Evolutionary conservation across 2,797 vertebrate genomes (phyloP), one percentile per base, ranked within the genome.

Genomic region (Sternotherus odoratus): DNA sequence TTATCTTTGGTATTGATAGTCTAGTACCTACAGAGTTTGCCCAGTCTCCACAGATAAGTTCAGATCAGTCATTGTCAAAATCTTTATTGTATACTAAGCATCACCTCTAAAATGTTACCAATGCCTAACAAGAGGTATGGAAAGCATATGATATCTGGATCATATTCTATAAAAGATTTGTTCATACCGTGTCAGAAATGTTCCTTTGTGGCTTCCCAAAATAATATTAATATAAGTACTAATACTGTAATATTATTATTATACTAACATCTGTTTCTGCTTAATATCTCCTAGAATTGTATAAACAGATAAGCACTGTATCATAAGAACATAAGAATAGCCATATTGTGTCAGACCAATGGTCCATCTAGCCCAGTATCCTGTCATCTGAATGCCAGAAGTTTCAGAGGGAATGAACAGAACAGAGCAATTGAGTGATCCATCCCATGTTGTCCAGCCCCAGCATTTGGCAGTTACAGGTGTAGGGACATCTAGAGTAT

Each of bases 1-100:
- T 96, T 96, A 96, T 97, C 96, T 74, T 77, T 4, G 39, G 63
- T 54, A 95, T 95, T 94, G 95, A 95, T 89, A 94, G 92, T 66
- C 87, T 69, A 53, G 90, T 79, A 81, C 2, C 0, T 28, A 39
- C 83, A 96, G 83, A 77, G 95, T 96, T 96, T 91, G 90, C 83
- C 91, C 28, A 90, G 87, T 87, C 93, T 90, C 86, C 23, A 50
- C 92, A 95, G 92, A 93, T 95, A 48, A 8, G 85, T 82, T 91
- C 75, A 92, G 88, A 88, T 72, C 92, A 84, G 84, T 88, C 91
- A 16, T 84, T 89, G 94, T 85, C 91, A 90, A 36, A 72, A 50
- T 83, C 89, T 56, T 16, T 53, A 28, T 36, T 33, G 77, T 80
- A 33, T 57, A 28, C 77, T 77, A 51, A 2, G 4, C 46, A 51